Percentiles rank a stretch among this genome's conserved stretches.
These are phyloP conservation scores for Holotrichia oblita DNA, from an alignment of 1,140 invertebrate genomes.

Conservation along the genomic window DNA sequence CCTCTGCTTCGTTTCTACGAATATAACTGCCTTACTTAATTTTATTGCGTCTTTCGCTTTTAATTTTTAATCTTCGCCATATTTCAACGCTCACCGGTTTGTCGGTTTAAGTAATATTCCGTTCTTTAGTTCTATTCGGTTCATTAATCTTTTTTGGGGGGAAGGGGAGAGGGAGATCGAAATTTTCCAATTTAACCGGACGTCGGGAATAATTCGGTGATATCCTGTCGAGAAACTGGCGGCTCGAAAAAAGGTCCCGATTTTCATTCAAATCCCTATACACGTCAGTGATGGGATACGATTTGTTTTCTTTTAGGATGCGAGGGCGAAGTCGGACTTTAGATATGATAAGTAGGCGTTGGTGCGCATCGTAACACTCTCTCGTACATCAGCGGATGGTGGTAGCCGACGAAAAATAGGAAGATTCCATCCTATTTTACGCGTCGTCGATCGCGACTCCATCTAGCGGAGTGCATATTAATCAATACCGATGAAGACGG, in stretches of 20 bases:
- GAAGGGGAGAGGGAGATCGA: too few species aligned
- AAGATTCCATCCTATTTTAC: conserved; percentile 13
- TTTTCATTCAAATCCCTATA: conserved; percentile 3
- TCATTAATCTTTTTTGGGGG: too few species aligned
- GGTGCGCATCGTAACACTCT: background rate
- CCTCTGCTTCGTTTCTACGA: too few species aligned
- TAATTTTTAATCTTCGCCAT: too few species aligned
- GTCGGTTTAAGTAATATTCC: too few species aligned
- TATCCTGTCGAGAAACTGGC: too few species aligned
- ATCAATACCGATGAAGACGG: conserved; percentile 19
- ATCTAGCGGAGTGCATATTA: conserved; percentile 12
- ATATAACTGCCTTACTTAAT: too few species aligned
- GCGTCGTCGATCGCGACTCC: background rate
- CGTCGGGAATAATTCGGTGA: too few species aligned
- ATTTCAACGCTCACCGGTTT: too few species aligned
- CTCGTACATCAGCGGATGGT: background rate
- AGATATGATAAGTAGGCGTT: background rate
- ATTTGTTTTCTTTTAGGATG: background rate
- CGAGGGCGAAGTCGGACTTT: background rate
- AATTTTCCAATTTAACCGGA: too few species aligned
- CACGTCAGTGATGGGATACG: background rate
- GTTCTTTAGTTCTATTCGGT: too few species aligned
- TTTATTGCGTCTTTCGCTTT: too few species aligned
- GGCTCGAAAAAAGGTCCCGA: background rate
- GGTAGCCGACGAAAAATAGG: background rate